Evolutionary conservation across 2,113 vertebrate genomes (phyloP).

Genomic region (Athene noctua): DNA sequence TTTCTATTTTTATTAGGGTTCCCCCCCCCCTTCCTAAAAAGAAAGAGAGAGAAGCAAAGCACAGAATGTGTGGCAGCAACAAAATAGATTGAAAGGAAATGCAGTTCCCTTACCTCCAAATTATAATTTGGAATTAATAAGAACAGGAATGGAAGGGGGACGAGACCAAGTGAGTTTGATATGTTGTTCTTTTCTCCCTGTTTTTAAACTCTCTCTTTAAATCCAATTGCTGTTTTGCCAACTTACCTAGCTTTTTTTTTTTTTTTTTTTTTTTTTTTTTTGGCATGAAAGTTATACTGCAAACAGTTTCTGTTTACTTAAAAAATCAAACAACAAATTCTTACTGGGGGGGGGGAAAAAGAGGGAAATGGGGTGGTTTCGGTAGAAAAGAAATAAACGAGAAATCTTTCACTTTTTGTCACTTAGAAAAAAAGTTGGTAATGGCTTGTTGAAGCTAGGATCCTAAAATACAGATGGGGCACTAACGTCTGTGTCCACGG

Average conservation of each 20-base stretch:
- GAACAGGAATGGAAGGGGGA: slow-evolving; percentile 57
- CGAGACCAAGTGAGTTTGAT: slow-evolving; percentile 74
- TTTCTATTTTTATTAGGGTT: slow-evolving; percentile 77
- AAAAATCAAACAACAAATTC: slow-evolving; percentile 12
- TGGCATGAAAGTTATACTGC: slow-evolving; percentile 66
- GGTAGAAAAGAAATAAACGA: slow-evolving; percentile 34
- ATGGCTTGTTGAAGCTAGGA: slow-evolving; percentile 67
- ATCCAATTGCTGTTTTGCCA: slow-evolving; percentile 64
- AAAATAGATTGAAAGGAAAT: slow-evolving; percentile 75
- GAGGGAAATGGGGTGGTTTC: background rate
- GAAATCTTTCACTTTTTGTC: slow-evolving; percentile 69
- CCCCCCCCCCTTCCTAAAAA: slow-evolving; percentile 20
- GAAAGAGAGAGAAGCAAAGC: slow-evolving; percentile 70
- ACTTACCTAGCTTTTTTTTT: too few species aligned
- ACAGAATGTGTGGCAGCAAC: slow-evolving; percentile 73
- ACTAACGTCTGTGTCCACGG: slow-evolving; percentile 52
- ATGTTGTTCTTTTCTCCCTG: slow-evolving; percentile 65
- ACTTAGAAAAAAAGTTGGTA: slow-evolving; percentile 76
- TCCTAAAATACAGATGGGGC: slow-evolving; percentile 73
- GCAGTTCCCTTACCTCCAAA: slow-evolving; percentile 62
- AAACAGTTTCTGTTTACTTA: slow-evolving; percentile 40
- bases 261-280: background rate
- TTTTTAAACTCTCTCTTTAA: slow-evolving; percentile 61
- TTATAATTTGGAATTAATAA: slow-evolving; percentile 65
- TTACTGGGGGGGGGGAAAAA: background rate